Percentiles rank a stretch among this genome's conserved stretches.
Conservation (phyloP, 2,797 vertebrate genomes). For the Acipenser transmontanus region DNA sequence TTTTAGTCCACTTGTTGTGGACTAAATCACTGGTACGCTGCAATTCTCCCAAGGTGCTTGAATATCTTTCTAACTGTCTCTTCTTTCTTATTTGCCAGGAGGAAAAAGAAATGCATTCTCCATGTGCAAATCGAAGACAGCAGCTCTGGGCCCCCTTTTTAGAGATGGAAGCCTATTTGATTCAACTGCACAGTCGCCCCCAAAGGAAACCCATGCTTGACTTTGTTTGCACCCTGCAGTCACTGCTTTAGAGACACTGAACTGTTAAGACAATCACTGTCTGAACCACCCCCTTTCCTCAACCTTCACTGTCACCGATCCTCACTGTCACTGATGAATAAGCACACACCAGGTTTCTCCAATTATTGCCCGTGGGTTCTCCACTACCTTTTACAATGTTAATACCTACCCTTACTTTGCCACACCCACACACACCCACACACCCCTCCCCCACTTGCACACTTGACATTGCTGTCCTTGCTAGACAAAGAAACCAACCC, state of each 20-base stretch:
- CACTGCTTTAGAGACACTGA: conserved; percentile 78
- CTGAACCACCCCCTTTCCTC: conserved; percentile 32
- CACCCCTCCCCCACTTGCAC: conserved; percentile 39
- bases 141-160: conserved; percentile 86
- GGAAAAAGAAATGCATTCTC: conserved; percentile 89
- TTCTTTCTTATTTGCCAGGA: conserved; percentile 56
- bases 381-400: too few species aligned
- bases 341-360: too few species aligned
- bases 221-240: conserved; percentile 57
- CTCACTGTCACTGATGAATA: too few species aligned
- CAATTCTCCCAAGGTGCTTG: too few species aligned
- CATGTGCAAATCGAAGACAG: conserved; percentile 92
- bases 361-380: too few species aligned
- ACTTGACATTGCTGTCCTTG: conserved; percentile 51
- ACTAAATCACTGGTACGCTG: too few species aligned
- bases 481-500: conserved; percentile 49
- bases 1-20: too few species aligned
- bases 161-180: conserved; percentile 98
- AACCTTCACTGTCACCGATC: too few species aligned
- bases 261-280: conserved; percentile 92
- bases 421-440: too few species aligned
- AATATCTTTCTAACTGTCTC: background rate
- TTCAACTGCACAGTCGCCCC: conserved; percentile 64
- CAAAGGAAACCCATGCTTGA: conserved; percentile 58
- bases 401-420: too few species aligned